Base-by-base conservation (phyloP, 2,797 vertebrate genomes). In the Arrhamphus sclerolepis region DNA sequence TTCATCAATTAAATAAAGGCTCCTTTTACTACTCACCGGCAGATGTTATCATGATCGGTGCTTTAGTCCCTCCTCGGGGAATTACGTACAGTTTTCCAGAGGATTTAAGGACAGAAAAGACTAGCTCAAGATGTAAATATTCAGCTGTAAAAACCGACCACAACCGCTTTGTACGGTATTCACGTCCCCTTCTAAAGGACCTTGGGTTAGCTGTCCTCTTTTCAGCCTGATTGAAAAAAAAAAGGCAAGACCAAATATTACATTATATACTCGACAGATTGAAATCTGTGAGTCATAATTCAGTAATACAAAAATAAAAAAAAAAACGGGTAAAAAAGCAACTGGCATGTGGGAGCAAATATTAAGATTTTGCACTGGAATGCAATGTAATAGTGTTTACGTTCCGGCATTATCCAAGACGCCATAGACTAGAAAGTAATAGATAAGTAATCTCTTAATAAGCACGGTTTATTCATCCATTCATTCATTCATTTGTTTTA, bases 1-100 rank as follows among this genome's bases (percentile, higher is more conserved):
- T 80, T 38, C 43, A 66, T 54, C 64, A 69, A 82, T 17, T 59
- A 70, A 80, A 83, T 52, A 66, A 75, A 72, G 22, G 46, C 34
- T 44, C 17, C 42, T 46, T 46, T 2, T 2, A 34, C 4, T 19
- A 71, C 91, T 89, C 81, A 94, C 93, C 93, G 53, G 93, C 93
- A 51, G 93, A 94, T 31, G 93, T 94, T 77, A 94, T 93, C 93
- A 94, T 94, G 66, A n/a, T 87, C 75, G 73, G 40, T 53, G 78
- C 56, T 70, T 67, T 69, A 28, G 28, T 72, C 44, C 67, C 56
- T 64, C 72, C 80, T 75, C 55, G 41, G 61, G 47, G 17, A 28
- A 50, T 52, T 55, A 17, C 28, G 42, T 34, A 26, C 2, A 14
- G 6, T 19, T 52, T 7, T 21, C 3, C 1, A 0, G 0, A 7